Conservation (phyloP, 2,888 invertebrate species). For the Tenthredo scrophulariae region DNA sequence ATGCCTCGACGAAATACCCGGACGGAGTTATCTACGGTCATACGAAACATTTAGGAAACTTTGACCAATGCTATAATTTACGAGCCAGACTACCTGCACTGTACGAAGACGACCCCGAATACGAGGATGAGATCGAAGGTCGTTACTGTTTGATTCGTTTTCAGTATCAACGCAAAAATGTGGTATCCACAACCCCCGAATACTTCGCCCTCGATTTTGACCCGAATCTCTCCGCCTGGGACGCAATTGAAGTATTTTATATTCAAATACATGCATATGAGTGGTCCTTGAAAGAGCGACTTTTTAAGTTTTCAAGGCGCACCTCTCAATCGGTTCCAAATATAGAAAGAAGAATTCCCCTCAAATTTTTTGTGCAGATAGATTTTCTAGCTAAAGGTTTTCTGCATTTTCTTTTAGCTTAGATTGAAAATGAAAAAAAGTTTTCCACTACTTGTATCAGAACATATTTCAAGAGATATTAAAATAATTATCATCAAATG, state of each 20-base stretch:
- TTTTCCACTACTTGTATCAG: too few species aligned
- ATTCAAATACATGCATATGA: neutral
- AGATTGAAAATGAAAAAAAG: too few species aligned
- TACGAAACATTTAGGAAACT: slow-evolving; percentile 69
- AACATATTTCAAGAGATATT: too few species aligned
- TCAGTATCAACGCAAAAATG: slow-evolving; percentile 62
- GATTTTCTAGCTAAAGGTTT: too few species aligned
- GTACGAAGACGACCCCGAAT: neutral
- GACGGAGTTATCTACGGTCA: slow-evolving; percentile 69
- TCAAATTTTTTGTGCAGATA: too few species aligned
- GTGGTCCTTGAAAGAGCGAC: too few species aligned
- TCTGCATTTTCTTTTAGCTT: too few species aligned
- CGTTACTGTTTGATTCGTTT: slow-evolving; percentile 69
- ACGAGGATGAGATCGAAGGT: slow-evolving; percentile 60
- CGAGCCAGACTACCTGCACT: slow-evolving; percentile 57
- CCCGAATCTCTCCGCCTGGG: slow-evolving; percentile 68
- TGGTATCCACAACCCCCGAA: slow-evolving; percentile 28
- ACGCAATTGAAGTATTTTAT: slow-evolving; percentile 65
- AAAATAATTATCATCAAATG: too few species aligned
- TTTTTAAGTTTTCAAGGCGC: too few species aligned
- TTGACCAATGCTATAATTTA: slow-evolving; percentile 70
- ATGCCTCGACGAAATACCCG: slow-evolving; percentile 69
- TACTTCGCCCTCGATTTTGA: slow-evolving; percentile 60
- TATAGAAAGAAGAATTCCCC: too few species aligned
- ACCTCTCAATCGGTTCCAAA: too few species aligned